phyloP scores from a whole-genome alignment of 2,888 invertebrate species.

The Drosophila prostipennis region DNA sequence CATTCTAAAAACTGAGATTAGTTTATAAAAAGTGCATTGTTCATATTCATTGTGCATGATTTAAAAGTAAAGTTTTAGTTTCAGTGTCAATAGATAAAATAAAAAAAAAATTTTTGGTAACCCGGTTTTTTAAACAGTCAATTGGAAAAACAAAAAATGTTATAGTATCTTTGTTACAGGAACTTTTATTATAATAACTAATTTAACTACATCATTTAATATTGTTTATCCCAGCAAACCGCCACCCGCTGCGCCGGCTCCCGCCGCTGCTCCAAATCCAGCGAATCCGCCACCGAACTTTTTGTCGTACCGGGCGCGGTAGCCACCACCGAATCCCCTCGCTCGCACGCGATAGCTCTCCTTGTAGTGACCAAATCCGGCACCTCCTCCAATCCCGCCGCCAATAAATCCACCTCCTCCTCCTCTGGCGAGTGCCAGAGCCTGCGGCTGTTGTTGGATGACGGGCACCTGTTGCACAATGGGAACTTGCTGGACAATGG shows the following conservation, averaged over 20 bases:
- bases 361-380: conserved; percentile 73
- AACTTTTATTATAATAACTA: conserved; percentile 1
- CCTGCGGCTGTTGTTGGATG: conserved; percentile 57
- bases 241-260: conserved; percentile 46
- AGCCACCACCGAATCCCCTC: conserved; percentile 74
- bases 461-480: conserved; percentile 55
- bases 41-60: too few species aligned
- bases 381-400: conserved; percentile 51
- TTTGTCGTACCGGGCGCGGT: conserved; percentile 64
- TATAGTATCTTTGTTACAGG: background rate
- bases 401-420: conserved; percentile 53
- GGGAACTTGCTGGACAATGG: conserved; percentile 58
- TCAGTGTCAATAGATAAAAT: too few species aligned
- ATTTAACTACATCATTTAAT: conserved; percentile 1
- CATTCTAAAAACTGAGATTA: too few species aligned
- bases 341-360: conserved; percentile 64
- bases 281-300: conserved; percentile 58
- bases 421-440: conserved; percentile 35
- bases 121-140: too few species aligned
- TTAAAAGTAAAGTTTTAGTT: too few species aligned
- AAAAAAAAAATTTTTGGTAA: too few species aligned
- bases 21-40: too few species aligned
- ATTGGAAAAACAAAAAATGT: background rate
- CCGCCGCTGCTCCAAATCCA: conserved; percentile 64
- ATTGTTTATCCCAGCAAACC: conserved; percentile 23